These are phyloP conservation scores for Trichonephila clavipes DNA, from an alignment of 1,140 invertebrate species.

Conservation along the genomic window DNA sequence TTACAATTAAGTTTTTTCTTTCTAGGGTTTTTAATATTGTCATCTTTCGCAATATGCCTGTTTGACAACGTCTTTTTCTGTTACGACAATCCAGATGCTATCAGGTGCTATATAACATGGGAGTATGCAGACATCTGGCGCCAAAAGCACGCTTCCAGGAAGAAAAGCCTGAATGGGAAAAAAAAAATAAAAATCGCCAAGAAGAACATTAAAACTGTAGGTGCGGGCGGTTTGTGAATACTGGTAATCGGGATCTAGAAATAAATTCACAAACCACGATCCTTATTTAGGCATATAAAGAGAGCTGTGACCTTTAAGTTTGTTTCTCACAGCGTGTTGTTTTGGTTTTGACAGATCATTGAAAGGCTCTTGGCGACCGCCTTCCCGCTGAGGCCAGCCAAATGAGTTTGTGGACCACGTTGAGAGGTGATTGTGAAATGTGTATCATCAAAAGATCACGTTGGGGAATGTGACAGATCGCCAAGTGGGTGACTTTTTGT, in stretches of 20 bases:
- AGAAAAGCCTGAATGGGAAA: background rate
- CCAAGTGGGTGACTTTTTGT: constrained; percentile 34
- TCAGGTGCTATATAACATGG: constrained; percentile 54
- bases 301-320: constrained; percentile 54
- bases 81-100: constrained; percentile 31
- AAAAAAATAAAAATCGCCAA: background rate
- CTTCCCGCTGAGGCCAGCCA: background rate
- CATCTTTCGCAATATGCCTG: background rate
- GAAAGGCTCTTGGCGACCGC: constrained; percentile 28
- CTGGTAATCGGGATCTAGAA: constrained; percentile 32
- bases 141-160: constrained; percentile 20
- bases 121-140: constrained; percentile 44
- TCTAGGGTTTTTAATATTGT: background rate
- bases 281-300: constrained; percentile 68
- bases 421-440: background rate
- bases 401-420: background rate
- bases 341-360: constrained; percentile 58
- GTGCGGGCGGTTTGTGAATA: constrained; percentile 27
- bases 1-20: no score
- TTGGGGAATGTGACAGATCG: background rate
- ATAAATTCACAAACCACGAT: constrained; percentile 32
- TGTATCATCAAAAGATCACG: background rate
- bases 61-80: background rate
- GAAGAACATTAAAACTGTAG: constrained; percentile 28
- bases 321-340: constrained; percentile 18